phyloP scores from a whole-genome alignment of 2,888 invertebrate genomes.

The Girardia tigrina region DNA sequence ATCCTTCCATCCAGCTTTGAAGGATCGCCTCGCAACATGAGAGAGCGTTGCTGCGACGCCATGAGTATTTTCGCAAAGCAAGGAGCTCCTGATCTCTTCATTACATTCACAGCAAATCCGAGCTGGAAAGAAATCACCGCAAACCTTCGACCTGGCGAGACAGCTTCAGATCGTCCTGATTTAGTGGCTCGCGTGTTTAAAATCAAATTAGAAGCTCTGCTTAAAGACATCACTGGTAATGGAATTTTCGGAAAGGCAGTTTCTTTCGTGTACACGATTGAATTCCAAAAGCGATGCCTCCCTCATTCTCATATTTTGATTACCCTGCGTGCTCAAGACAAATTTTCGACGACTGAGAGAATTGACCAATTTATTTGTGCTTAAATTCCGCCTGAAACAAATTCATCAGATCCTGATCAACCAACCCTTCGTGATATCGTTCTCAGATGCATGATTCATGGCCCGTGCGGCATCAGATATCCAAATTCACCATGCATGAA shows the following conservation, averaged over 20 bases:
- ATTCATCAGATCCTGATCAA: no score
- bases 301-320: slow-evolving; percentile 41
- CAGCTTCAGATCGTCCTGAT: slow-evolving; percentile 35
- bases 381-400: slow-evolving; percentile 39
- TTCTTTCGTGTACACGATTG: slow-evolving; percentile 40
- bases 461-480: slow-evolving; percentile 40
- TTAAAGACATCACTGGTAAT: slow-evolving; percentile 30
- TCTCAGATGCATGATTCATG: slow-evolving; percentile 40
- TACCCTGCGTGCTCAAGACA: slow-evolving; percentile 39
- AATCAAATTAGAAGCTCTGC: slow-evolving; percentile 36
- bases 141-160: slow-evolving; percentile 31
- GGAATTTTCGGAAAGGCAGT: slow-evolving; percentile 39
- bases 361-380: slow-evolving; percentile 38
- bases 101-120: slow-evolving; percentile 39
- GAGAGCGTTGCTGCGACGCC: slow-evolving; percentile 48
- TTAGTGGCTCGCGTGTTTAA: slow-evolving; percentile 37
- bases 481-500: slow-evolving; percentile 45
- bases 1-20: slow-evolving; percentile 42
- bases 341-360: slow-evolving; percentile 34
- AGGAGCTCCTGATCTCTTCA: slow-evolving; percentile 50
- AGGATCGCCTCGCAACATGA: slow-evolving; percentile 45
- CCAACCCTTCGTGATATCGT: slow-evolving; percentile 38
- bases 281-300: slow-evolving; percentile 44
- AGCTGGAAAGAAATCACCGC: slow-evolving; percentile 37
- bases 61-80: slow-evolving; percentile 49